Evolutionary conservation across 2,797 vertebrate species (phyloP).

Genomic region (Selene dorsalis): DNA sequence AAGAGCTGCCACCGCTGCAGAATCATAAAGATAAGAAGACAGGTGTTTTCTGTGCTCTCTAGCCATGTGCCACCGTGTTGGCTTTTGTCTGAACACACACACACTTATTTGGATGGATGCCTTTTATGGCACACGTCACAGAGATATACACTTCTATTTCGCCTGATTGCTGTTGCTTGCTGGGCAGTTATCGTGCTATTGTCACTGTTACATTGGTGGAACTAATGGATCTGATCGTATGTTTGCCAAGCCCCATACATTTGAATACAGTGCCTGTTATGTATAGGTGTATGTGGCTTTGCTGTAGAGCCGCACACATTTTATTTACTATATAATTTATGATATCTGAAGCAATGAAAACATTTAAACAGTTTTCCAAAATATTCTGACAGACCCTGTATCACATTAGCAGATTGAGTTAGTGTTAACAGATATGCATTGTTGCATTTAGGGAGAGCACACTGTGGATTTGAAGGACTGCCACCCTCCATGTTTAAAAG

Average conservation of each 20-base stretch:
- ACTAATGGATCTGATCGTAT: conserved; percentile 72
- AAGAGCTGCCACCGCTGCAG: conserved; percentile 31
- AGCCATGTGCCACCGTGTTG: conserved; percentile 61
- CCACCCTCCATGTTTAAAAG: conserved; percentile 24
- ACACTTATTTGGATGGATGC: conserved; percentile 71
- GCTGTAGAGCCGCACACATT: conserved; percentile 6
- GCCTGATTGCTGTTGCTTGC: conserved; percentile 75
- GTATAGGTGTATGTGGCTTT: conserved; percentile 37
- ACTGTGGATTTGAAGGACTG: conserved; percentile 20
- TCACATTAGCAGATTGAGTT: conserved; percentile 1
- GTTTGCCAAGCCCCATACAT: conserved; percentile 51
- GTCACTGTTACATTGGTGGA: conserved; percentile 76
- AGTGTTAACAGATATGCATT: not conserved
- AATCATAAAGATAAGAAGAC: conserved; percentile 80
- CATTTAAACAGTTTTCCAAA: not conserved
- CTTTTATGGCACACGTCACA: conserved; percentile 77
- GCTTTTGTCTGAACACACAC: conserved; percentile 66
- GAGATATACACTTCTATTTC: conserved; percentile 80
- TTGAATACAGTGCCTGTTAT: conserved; percentile 23
- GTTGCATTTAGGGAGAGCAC: conserved; percentile 10
- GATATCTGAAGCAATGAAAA: conserved; percentile 12
- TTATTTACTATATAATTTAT: conserved; percentile 16
- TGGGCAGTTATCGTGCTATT: conserved; percentile 76
- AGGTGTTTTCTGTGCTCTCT: conserved; percentile 65
- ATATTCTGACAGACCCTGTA: not conserved